Evolutionary conservation across 2,888 invertebrate species (phyloP).

Genomic region (Xestia rhomboidea): DNA sequence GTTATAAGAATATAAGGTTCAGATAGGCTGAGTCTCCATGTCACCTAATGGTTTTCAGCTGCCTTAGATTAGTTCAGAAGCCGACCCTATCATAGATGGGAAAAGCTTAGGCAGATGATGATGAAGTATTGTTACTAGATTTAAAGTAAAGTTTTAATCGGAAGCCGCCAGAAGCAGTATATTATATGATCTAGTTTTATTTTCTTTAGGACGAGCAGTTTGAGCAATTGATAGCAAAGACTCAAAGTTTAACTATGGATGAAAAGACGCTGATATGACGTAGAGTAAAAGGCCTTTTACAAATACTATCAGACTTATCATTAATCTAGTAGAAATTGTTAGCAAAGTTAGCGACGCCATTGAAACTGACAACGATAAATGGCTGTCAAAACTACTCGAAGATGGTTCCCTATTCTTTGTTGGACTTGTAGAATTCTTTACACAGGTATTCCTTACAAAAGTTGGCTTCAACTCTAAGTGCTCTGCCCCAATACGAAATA

Average conservation of each 20-base stretch:
- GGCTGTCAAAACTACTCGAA: slow-evolving; percentile 45
- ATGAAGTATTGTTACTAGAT: not conserved
- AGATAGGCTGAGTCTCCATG: not conserved
- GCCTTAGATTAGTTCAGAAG: not conserved
- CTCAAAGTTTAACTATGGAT: not conserved
- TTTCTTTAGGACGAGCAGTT: too few relatives aligned
- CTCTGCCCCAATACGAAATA: slow-evolving; percentile 25
- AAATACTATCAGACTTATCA: slow-evolving; percentile 14
- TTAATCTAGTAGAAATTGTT: slow-evolving; percentile 47
- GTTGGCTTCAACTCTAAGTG: slow-evolving; percentile 43
- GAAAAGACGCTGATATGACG: not conserved
- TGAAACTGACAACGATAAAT: slow-evolving; percentile 56
- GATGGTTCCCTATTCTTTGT: slow-evolving; percentile 24
- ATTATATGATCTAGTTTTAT: not conserved
- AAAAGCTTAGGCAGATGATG: not conserved
- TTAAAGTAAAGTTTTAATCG: not conserved
- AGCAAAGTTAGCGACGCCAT: slow-evolving; percentile 9
- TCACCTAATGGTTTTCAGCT: not conserved
- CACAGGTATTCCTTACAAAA: slow-evolving; percentile 27
- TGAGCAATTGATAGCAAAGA: not conserved
- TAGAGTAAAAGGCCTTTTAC: not conserved
- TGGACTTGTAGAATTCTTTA: slow-evolving; percentile 22
- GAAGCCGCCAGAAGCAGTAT: not conserved
- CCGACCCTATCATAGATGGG: not conserved
- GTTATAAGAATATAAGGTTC: not conserved